Conservation (phyloP, 2,797 vertebrate species). For the Peromyscus attwateri region DNA sequence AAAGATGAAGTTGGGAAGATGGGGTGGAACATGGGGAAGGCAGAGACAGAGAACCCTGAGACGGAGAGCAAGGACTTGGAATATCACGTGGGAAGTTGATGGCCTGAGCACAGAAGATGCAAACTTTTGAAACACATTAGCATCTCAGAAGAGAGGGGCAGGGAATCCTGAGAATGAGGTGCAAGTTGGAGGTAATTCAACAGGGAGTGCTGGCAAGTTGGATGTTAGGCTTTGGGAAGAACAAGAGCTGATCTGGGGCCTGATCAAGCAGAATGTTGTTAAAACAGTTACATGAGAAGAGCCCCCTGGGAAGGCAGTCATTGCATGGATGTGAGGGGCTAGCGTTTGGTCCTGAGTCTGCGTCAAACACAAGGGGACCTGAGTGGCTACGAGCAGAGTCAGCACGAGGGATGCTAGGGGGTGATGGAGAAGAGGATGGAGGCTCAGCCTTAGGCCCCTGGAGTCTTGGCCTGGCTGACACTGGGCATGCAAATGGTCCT, state of each 20-base stretch:
- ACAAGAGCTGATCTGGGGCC: background rate
- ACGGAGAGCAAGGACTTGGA: background rate
- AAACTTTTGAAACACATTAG: background rate
- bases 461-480: background rate
- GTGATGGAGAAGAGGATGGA: background rate
- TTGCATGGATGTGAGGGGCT: background rate
- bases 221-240: background rate
- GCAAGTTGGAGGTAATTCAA: background rate
- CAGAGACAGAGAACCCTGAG: background rate
- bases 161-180: background rate
- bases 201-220: background rate
- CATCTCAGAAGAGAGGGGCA: background rate
- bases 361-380: background rate
- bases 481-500: background rate
- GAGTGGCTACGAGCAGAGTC: background rate
- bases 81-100: background rate
- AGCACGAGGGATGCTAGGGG: background rate
- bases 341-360: background rate
- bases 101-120: background rate
- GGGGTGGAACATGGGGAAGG: background rate
- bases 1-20: background rate
- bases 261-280: background rate
- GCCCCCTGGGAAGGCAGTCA: background rate
- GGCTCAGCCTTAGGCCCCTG: background rate
- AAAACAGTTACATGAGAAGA: background rate